A percentile compares a stretch with the other conserved stretches of the same genome.
Conservation (phyloP, 2,797 vertebrate species). For the Parambassis ranga region DNA sequence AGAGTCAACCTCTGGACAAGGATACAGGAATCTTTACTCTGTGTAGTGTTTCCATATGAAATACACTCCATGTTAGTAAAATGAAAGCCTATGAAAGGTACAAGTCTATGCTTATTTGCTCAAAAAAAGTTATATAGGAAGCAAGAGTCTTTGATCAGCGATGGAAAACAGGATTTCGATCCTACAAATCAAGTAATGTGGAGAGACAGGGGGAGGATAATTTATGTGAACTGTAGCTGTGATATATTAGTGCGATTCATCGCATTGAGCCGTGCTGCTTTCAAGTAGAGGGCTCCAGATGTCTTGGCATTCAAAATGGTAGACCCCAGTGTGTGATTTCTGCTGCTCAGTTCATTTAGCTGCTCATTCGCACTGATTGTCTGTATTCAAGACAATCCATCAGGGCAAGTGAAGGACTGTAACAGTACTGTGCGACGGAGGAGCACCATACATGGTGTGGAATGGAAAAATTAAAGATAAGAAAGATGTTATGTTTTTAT, state of each 20-base stretch:
- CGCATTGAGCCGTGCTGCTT: slow-evolving; percentile 23
- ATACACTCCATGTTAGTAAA: not conserved
- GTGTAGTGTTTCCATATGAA: not conserved
- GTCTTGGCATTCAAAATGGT: slow-evolving; percentile 42
- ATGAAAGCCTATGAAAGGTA: not conserved
- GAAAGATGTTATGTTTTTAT: not conserved
- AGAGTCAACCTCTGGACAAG: not conserved
- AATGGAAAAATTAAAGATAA: slow-evolving; percentile 1
- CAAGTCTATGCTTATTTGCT: not conserved
- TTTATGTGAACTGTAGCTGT: slow-evolving; percentile 39
- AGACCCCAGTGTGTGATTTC: slow-evolving; percentile 45
- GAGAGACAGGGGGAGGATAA: slow-evolving; percentile 15
- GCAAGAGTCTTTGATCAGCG: slow-evolving; percentile 35
- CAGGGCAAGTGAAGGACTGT: slow-evolving; percentile 6
- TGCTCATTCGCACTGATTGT: slow-evolving; percentile 51
- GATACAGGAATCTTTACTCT: not conserved
- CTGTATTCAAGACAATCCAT: slow-evolving; percentile 55
- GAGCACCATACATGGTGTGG: slow-evolving; percentile 20
- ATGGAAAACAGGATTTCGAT: slow-evolving; percentile 6
- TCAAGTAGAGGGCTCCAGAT: slow-evolving; percentile 49
- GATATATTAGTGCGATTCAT: slow-evolving; percentile 45
- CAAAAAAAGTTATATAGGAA: not conserved
- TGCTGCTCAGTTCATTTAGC: slow-evolving; percentile 47
- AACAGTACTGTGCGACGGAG: not conserved
- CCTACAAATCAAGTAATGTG: slow-evolving; percentile 29